Base-by-base conservation (phyloP, 2,797 vertebrate genomes). In the Acanthurus leucopareius region DNA sequence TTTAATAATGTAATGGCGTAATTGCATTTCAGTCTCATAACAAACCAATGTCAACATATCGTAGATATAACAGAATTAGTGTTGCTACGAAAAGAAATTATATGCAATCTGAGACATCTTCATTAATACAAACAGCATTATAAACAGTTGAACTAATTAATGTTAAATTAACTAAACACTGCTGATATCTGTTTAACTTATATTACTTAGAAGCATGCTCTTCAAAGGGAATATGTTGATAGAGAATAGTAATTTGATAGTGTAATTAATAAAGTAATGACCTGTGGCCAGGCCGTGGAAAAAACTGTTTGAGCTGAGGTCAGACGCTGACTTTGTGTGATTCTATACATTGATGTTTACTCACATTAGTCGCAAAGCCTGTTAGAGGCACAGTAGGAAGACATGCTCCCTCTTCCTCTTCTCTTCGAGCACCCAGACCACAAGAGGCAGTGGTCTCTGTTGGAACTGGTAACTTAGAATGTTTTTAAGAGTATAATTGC, bases 401-500 rank as follows among this genome's bases (percentile, higher is more conserved):
- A 73, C 73, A 3, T 7, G 38, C 66, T 56, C 77, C 70, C 38
- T 44, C 69, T 20, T 17, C 59, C 19, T 32, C 59, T 77, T 49
- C 71, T 58, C 60, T 71, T 69, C 7, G 3, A 78, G 65, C 69
- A 64, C 73, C 47, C 77, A 87, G 80, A 89, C 84, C 89, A 89
- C 88, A 91, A 75, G 81, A 89, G 89, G 80, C 86, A 85, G 77
- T 17, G 4, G 75, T 88, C 87, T 86, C 86, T 89, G 87, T 90
- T 91, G 88, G 81, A 89, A 85, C 87, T 81, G 65, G 86, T 88
- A 77, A 80, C 86, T 64, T 86, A 85, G 75, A 92, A 90, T 89
- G 84, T 81, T 92, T 91, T 89, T 75, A 92, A 81, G 87, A 80
- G 86, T 51, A 84, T 92, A 90, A 93, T 91, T 91, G 87, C 90